Percentiles rank a stretch among this genome's conserved stretches.
These are phyloP conservation scores for Campaea margaritaria DNA, from an alignment of 2,888 invertebrate genomes.

Conservation along the genomic window DNA sequence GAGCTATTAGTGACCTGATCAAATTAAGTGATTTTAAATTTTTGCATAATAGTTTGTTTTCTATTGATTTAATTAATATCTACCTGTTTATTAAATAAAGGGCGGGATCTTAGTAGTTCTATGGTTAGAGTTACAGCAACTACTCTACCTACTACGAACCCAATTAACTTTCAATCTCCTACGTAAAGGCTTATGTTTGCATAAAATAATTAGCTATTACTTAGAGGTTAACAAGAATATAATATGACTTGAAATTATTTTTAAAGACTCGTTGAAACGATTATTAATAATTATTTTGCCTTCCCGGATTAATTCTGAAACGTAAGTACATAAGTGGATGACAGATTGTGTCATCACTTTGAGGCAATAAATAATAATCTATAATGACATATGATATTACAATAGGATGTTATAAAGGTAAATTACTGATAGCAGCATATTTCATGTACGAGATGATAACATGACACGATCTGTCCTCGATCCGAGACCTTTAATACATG, in stretches of 20 bases:
- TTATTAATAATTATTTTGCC: slow-evolving; percentile 17
- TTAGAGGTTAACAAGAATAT: slow-evolving; percentile 5
- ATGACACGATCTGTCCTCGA: slow-evolving; percentile 17
- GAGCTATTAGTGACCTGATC: slow-evolving; percentile 33
- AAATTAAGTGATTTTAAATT: slow-evolving; percentile 36
- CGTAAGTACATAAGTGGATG: slow-evolving; percentile 14
- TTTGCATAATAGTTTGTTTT: slow-evolving; percentile 22
- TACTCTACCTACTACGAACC: neutral
- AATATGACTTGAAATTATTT: slow-evolving; percentile 12
- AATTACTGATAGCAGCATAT: slow-evolving; percentile 12
- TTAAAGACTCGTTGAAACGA: slow-evolving; percentile 12
- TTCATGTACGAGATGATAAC: slow-evolving; percentile 28
- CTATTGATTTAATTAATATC: slow-evolving; percentile 11
- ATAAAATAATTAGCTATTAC: no score
- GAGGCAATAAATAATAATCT: slow-evolving; percentile 18
- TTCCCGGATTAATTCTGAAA: slow-evolving; percentile 1
- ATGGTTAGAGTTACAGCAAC: neutral
- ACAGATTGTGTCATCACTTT: slow-evolving; percentile 15
- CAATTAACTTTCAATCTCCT: slow-evolving; percentile 2
- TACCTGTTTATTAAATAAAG: neutral
- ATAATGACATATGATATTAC: slow-evolving; percentile 16
- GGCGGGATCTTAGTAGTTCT: neutral
- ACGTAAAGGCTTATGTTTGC: neutral
- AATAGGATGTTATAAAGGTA: slow-evolving; percentile 15
- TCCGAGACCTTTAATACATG: slow-evolving; percentile 37